Evolutionary conservation across 2,113 vertebrate genomes (phyloP).

Genomic region (Melozone crissalis): DNA sequence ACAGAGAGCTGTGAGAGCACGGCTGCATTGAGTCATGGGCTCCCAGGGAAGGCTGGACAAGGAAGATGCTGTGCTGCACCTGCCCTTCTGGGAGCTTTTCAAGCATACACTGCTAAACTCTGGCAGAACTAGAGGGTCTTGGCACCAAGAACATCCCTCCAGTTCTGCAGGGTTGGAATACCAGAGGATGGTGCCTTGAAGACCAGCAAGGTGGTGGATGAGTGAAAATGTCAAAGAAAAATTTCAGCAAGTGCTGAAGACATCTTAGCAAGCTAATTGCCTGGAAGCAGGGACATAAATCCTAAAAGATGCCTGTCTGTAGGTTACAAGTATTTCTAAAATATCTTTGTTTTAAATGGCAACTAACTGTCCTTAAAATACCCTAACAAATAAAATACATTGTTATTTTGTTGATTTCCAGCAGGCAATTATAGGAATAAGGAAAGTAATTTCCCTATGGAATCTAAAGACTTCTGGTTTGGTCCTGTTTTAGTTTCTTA

Average conservation of each 20-base stretch:
- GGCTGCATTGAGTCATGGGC: rapidly evolving
- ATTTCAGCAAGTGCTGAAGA: background rate
- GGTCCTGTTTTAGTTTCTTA: background rate
- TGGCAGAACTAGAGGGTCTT: background rate
- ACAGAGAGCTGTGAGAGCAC: background rate
- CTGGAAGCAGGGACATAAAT: background rate
- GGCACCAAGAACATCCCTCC: background rate
- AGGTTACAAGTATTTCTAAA: background rate
- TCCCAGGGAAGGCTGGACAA: background rate
- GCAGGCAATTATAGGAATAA: background rate
- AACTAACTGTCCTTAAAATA: background rate
- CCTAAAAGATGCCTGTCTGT: background rate
- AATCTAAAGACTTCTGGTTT: background rate
- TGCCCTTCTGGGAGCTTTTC: background rate
- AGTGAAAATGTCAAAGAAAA: background rate
- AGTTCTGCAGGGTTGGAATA: rapidly evolving
- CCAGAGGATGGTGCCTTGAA: background rate
- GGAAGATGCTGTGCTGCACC: background rate
- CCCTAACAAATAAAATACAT: background rate
- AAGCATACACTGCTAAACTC: background rate
- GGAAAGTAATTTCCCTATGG: background rate
- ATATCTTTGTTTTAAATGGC: background rate
- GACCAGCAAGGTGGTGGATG: background rate
- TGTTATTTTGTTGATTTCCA: background rate
- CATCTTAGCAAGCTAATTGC: background rate